Evolutionary conservation across 2,113 vertebrate species (phyloP), one percentile per base, ranked within the genome.

Genomic region (Theristicus caerulescens): DNA sequence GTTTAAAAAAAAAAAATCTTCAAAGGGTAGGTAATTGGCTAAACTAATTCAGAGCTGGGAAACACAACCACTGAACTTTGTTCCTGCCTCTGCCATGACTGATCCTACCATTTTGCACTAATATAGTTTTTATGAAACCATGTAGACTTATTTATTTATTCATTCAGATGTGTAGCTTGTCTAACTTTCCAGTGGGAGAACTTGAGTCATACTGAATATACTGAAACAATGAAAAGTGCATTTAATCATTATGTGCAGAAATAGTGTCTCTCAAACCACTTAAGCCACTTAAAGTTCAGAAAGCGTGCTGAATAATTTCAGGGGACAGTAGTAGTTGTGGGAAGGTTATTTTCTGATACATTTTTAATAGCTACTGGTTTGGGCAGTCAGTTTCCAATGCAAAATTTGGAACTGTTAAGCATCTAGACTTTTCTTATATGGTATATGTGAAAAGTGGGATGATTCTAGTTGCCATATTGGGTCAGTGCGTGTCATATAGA

Each of bases 401-500:
- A 52, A 74, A 29, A 21, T 42, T 51, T 59, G 61, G 38, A 82
- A 40, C 3, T 40, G 57, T 79, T 46, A 49, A 64, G 42, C 24
- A 47, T 31, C 66, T 49, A 8, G 59, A n/a, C 18, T 44, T 72
- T 40, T 72, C 29, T 82, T 57, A 10, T 0, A 1, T 16, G 26
- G 16, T 42, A 1, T 6, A 10, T 5, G 14, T 64, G 69, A 16
- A 40, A 38, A 55, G 15, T 1, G 5, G 2, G 40, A 16, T 2
- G 3, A 49, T 15, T 82, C 44, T 42, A 13, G 12, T 47, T 72
- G n/a, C 47, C 18, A 0, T 10, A 5, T 21, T 7, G 36, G 29
- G 25, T 62, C 20, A 22, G 19, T 10, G 36, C 1, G 0, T 16
- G 38, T 32, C 0, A 0, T 13, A 8, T 4, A 38, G 65, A 15